These are phyloP conservation scores for Pholis gunnellus DNA, from an alignment of 2,113 vertebrate species.

Conservation along the genomic window DNA sequence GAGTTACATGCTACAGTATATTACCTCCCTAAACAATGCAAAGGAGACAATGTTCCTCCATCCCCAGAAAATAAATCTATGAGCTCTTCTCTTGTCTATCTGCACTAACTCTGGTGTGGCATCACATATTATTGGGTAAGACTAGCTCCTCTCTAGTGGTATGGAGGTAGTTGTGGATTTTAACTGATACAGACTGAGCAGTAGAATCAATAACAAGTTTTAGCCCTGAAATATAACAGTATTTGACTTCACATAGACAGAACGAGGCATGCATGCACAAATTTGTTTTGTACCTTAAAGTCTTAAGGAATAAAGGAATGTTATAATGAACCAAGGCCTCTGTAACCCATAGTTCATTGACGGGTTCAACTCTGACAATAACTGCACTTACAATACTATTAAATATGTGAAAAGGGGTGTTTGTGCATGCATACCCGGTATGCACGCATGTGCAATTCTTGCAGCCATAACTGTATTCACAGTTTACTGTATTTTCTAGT, in stretches of 20 bases:
- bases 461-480: not conserved
- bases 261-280: not conserved
- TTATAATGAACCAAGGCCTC: not conserved
- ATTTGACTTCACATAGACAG: slow-evolving; percentile 2
- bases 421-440: not conserved
- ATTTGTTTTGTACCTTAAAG: not conserved
- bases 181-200: not conserved
- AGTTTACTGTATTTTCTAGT: not conserved
- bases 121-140: slow-evolving; percentile 2
- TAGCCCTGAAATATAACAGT: not conserved
- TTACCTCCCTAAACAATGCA: not conserved
- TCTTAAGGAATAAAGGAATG: not conserved
- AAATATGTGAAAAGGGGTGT: not conserved
- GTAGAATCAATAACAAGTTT: not conserved
- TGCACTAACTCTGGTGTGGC: not conserved
- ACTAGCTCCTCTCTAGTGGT: not conserved
- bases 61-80: not conserved
- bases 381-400: not conserved
- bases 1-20: not conserved
- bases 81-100: not conserved
- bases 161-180: slow-evolving; percentile 15
- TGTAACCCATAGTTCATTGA: not conserved
- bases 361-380: not conserved
- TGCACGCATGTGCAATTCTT: not conserved
- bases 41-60: not conserved